phyloP scores from a whole-genome alignment of 1,140 invertebrate genomes.

The Armadillidium nasatum region DNA sequence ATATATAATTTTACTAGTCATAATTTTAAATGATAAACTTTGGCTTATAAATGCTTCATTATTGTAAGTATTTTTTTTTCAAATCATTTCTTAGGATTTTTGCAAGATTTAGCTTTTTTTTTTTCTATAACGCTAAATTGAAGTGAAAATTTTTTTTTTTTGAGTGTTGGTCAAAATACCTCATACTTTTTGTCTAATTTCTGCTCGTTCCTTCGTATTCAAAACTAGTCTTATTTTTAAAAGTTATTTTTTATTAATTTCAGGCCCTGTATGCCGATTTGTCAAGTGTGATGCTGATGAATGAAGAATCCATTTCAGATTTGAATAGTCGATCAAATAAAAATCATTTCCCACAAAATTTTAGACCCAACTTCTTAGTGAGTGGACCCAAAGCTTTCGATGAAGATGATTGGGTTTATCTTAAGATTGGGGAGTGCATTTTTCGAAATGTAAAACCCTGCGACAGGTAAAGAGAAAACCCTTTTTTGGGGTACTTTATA shows the following conservation, averaged over 20 bases:
- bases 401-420: constrained; percentile 65
- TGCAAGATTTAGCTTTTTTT: not conserved
- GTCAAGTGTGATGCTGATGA: constrained; percentile 26
- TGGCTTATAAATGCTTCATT: too few relatives aligned
- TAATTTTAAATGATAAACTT: too few relatives aligned
- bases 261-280: constrained; percentile 30
- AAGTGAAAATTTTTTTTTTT: not conserved
- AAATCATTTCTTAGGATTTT: not conserved
- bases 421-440: constrained; percentile 61
- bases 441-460: constrained; percentile 63
- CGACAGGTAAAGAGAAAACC: too few relatives aligned
- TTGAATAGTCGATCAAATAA: constrained; percentile 14
- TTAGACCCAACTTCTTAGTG: constrained; percentile 65
- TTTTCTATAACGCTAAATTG: not conserved
- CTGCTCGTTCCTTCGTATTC: too few relatives aligned
- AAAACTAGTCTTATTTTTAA: not conserved
- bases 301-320: constrained; percentile 23
- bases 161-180: not conserved
- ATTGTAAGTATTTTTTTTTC: too few relatives aligned
- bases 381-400: constrained; percentile 59
- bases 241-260: not conserved
- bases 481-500: too few relatives aligned
- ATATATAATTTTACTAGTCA: too few relatives aligned
- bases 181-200: not conserved
- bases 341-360: constrained; percentile 54